Evolutionary conservation across 2,888 invertebrate species (phyloP), one percentile per base, ranked within the genome.

Genomic region (Microctonus brassicae): DNA sequence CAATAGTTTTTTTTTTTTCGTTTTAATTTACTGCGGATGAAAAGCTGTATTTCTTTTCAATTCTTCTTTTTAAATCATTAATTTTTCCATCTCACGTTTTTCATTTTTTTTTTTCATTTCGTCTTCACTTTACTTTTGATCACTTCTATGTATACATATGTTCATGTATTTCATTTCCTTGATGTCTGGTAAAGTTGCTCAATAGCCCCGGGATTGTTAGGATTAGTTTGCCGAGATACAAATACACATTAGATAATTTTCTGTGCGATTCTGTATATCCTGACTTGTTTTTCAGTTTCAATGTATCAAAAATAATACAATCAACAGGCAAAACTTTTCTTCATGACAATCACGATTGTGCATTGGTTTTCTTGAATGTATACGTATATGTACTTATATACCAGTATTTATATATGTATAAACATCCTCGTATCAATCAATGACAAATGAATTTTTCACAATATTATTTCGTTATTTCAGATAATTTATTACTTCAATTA

Each of bases 281-380:
- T 33, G 33, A 53, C 60, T 36, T 36, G 52, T 60, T 58, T 70
- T 60, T 65, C 53, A 64, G 53, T 64, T 65, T 26, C 20, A 53
- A 47, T 60, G 52, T 70, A 65, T 70, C 60, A 60, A 58, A 58
- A 57, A 65, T 60, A 70, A 65, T 24, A 66, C 52, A 60, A 60
- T 58, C 47, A 52, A 36, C 58, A 61, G 34, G 47, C 42, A n/a
- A 39, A 70, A 65, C 65, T 70, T 63, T 63, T 47, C 29, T 55
- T 22, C 58, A 34, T 47, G 29, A 29, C 34, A 34, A 4, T 34
- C 20, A 33, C 9, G 17, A 47, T 5, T 17, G 5, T 5, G n/a
- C n/a, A n/a, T n/a, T n/a, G n/a, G n/a, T 7, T n/a, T 20, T 7
- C 47, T 17, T 7, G 17, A 17, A 17, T 7, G 17, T 47, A n/a